Base-by-base conservation (phyloP, 2,888 invertebrate genomes). In the Biston stratarius region DNA sequence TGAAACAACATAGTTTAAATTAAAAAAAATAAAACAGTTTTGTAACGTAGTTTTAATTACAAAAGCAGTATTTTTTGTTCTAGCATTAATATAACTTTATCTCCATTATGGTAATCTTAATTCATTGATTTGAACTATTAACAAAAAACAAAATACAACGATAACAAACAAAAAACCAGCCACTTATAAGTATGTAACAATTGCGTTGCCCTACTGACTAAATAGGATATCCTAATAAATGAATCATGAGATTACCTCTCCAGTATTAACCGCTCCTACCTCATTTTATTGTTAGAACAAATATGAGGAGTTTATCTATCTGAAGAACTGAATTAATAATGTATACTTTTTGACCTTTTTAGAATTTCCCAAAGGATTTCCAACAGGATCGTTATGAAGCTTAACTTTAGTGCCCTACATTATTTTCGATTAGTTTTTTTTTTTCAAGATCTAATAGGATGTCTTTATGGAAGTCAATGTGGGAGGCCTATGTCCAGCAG, bases 211-310 rank as follows among this genome's bases (percentile, higher is more conserved):
- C 59, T 60, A 60, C 44, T 64, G 7, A 47, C 63, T 58, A 70
- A 68, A 57, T 61, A 64, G 60, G 65, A 66, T 69, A 61, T 65
- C 63, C 66, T 51, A 49, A 49, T 52, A 62, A 12, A 60, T 60
- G 47, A 56, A 15, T 64, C 15, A 47, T 5, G 52, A 51, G 52
- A 67, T 52, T 53, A 67, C 45, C 9, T 34, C 38, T 33, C 52
- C 36, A 52, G 66, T 58, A 48, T 47, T 14, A 51, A 45, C 40
- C 51, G n/a, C 51, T 51, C 36, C 9, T 44, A 53, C 33, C 36
- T 58, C 51, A 36, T 0, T 8, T 34, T 45, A 34, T 34, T 33
- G 51, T 36, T 34, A 10, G 12, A 11, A 38, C 38, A 38, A 8
- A 51, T 8, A 34, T 3, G 7, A 24, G 24, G 24, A 24, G 24